Evolutionary conservation across 2,113 vertebrate genomes (phyloP), one percentile per base, ranked within the genome.

Genomic region (Leptodactylus fuscus): DNA sequence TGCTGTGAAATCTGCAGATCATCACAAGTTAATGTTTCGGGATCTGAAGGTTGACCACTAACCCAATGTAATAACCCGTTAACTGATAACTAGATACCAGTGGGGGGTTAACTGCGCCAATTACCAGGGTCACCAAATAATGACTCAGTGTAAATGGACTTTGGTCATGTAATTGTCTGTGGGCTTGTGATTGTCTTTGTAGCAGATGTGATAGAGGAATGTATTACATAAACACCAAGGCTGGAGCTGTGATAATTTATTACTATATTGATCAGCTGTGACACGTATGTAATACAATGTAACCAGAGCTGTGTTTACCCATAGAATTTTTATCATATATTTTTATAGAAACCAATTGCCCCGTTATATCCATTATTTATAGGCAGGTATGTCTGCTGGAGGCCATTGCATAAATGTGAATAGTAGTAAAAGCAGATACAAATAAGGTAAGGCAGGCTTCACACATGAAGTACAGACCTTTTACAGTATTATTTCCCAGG

Each of bases 221-320:
- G 46, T n/a, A 29, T 34, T 77, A 51, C 36, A 34, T 20, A 58
- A 55, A 78, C 75, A 77, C 3, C 32, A 16, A 13, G 29, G 0
- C 24, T 20, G 27, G 49, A 78, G 46, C 27, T 0, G 15, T 32
- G 48, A 51, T 78, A 38, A 78, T 55, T 22, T 12, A 78, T 55
- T 10, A 78, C 32, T 55, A 1, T 34, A 78, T 55, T 78, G 75
- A 78, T 78, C 49, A n/a, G 20, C 51, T 55, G 51, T 78, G 75
- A 78, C 75, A 32, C 24, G 46, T 13, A 5, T 51, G 75, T 36
- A 55, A 78, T 78, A 55, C 55, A 29, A 7, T 38, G 75, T 55
- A 78, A 78, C 32, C 1, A 11, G 48, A 77, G 12, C 48, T 22
- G 27, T n/a, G 74, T 4, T 10, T 44, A 44, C 73, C 5, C 18